phyloP scores from a whole-genome alignment of 2,797 vertebrate genomes.

The Dipus sagitta region DNA sequence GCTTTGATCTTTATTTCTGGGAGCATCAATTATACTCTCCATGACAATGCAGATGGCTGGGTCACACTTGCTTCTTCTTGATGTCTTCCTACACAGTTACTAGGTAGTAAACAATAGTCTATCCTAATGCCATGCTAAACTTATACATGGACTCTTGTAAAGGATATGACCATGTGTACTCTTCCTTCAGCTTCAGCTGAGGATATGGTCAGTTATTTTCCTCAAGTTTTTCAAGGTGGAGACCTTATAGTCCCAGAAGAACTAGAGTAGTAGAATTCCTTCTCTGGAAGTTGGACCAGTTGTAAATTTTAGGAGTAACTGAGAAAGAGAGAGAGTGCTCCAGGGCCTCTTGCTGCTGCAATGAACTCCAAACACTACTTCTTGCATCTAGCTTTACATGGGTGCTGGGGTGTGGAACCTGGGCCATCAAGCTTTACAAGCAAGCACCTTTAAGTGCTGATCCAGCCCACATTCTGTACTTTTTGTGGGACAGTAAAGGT shows the following conservation, averaged over 20 bases:
- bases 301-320: neutral
- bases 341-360: no score
- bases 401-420: no score
- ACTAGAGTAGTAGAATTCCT: neutral
- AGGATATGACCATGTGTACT: neutral
- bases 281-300: neutral
- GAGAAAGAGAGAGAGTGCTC: neutral
- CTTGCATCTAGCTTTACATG: no score
- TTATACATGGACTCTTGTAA: neutral
- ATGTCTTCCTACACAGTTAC: neutral
- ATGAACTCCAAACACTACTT: no score
- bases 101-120: neutral
- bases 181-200: neutral
- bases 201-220: neutral
- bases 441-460: no score
- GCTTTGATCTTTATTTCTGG: neutral
- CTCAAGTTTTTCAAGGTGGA: neutral
- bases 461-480: neutral
- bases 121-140: neutral
- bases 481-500: neutral
- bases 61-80: neutral
- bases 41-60: neutral
- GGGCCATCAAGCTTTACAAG: no score
- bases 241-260: neutral
- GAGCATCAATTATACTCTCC: neutral